Percentiles rank a stretch among this genome's conserved stretches.
These are phyloP conservation scores for Monarcha castaneiventris DNA, from an alignment of 2,113 vertebrate species.

Conservation along the genomic window DNA sequence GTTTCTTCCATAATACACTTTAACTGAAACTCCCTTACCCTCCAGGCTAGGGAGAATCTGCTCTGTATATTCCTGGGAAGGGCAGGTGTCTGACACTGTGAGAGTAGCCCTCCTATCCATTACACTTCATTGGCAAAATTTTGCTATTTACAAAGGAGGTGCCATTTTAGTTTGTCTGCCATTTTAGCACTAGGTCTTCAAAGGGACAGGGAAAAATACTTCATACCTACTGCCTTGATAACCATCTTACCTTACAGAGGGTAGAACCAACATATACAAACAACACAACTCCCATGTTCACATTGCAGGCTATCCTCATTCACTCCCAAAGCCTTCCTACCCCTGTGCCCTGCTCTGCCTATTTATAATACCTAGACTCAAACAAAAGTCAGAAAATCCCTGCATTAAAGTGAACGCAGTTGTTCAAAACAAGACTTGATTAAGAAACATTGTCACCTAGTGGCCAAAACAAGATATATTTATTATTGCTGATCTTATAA, in stretches of 20 bases:
- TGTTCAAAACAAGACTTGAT: neutral
- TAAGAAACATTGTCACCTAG: slow-evolving; percentile 50
- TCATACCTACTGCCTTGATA: neutral
- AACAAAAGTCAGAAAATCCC: neutral
- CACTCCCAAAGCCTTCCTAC: neutral
- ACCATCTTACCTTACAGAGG: neutral
- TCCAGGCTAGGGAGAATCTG: neutral
- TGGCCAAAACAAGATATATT: neutral
- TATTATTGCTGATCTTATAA: neutral
- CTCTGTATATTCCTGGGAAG: neutral
- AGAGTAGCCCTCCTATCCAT: neutral
- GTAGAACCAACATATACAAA: neutral
- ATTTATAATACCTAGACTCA: neutral
- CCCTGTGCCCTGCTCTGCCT: neutral
- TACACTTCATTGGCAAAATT: neutral
- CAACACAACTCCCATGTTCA: neutral
- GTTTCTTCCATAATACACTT: neutral
- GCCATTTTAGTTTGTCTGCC: neutral
- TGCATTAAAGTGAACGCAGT: neutral
- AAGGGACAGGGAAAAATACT: neutral
- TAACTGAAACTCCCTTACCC: neutral
- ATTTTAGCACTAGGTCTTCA: neutral
- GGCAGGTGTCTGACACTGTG: accelerated
- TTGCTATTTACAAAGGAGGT: neutral
- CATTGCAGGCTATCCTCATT: neutral